Base-by-base conservation (phyloP, 2,797 vertebrate genomes). In the Sebastes kiyomatsui region DNA sequence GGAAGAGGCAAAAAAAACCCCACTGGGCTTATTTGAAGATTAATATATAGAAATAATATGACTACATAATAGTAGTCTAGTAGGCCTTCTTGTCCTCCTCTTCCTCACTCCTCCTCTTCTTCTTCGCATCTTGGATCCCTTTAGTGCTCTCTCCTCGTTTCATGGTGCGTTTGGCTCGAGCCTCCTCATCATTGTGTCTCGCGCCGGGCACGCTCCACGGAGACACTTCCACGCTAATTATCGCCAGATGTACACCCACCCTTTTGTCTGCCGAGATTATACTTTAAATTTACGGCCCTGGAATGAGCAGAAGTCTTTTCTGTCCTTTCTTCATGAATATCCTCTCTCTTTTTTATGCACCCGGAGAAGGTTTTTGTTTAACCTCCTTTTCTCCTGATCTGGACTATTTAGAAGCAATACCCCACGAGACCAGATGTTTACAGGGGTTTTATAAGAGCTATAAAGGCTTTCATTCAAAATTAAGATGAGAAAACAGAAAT, bases 191-290 rank as follows among this genome's bases (percentile, higher is more conserved):
- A 83, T 87, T 73, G 80, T 82, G 3, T 2, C 61, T 67, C 23
- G 38, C 20, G 28, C 3, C 80, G 77, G 87, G 73, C 92, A 91
- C 87, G 84, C 82, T 87, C 87, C 81, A 16, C 76, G n/a, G 69
- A 91, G 79, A 92, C 92, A 89, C 93, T 95, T 93, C 83, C 81
- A 91, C 84, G 93, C 87, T 94, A 92, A 95, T 95, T 93, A 95
- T 85, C 81, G 91, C 84, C 95, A 96, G 95, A 96, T 95, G 95
- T 81, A 90, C 92, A 73, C 80, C 80, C 84, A 76, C 75, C 49
- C 89, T 73, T 91, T 95, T 95, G 93, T 96, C 81, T 71, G 49
- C 25, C 1, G 18, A 84, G 79, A 82, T 84, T 88, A 56, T 64
- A 76, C 77, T 79, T 90, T 85, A 74, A 74, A 92, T 95, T 94